A percentile compares a stretch with the other conserved stretches of the same genome.
Conservation (phyloP, 2,113 vertebrate genomes). For the Nicator chloris region DNA sequence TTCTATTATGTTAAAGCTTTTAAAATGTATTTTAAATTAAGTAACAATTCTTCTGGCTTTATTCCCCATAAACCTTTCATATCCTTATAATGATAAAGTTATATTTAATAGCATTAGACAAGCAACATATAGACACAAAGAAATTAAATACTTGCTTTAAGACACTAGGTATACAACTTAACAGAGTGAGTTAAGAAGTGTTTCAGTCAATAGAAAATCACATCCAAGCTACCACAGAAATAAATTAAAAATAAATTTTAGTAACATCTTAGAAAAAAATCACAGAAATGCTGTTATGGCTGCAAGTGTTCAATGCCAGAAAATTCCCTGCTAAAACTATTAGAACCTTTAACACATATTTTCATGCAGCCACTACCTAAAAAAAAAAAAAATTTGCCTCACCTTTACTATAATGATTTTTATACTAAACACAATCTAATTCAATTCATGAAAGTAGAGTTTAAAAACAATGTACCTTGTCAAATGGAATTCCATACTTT, state of each 20-base stretch:
- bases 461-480: constrained; percentile 82
- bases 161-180: not conserved
- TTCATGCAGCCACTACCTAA: not conserved
- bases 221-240: not conserved
- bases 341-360: not conserved
- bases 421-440: not conserved
- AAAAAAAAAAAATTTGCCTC: not conserved
- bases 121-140: not conserved
- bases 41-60: not conserved
- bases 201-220: not conserved
- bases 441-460: not conserved
- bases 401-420: not conserved
- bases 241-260: not conserved
- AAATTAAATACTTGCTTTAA: not conserved
- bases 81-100: not conserved
- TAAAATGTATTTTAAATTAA: not conserved
- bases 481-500: constrained; percentile 96
- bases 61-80: not conserved
- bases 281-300: not conserved
- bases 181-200: not conserved
- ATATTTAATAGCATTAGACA: not conserved
- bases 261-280: not conserved
- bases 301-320: not conserved
- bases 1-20: not conserved
- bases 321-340: not conserved